Conservation (phyloP, 2,888 invertebrate genomes). For the Protonemura montana region DNA sequence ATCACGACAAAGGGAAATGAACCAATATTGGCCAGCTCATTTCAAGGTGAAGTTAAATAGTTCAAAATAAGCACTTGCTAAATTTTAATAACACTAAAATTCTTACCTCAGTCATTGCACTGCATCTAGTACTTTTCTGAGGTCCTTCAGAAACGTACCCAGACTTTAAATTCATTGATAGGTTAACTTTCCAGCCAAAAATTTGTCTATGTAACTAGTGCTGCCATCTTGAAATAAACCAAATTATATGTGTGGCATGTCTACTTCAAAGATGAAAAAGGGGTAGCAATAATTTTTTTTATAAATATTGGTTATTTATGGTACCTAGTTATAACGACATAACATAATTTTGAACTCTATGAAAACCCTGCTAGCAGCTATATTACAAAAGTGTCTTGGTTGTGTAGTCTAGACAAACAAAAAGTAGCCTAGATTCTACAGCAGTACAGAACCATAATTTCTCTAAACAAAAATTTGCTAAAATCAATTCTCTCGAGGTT, state of each 20-base stretch:
- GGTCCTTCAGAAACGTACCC: no score
- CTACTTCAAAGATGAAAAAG: no score
- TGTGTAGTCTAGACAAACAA: neutral
- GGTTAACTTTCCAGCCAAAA: no score
- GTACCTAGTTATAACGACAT: slow-evolving; percentile 32
- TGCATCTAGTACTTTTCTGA: no score
- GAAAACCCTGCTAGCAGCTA: slow-evolving; percentile 13
- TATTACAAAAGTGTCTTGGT: neutral
- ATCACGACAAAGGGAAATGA: neutral
- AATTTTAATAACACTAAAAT: no score
- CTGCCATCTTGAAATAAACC: no score
- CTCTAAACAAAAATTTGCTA: neutral
- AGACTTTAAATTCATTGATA: no score
- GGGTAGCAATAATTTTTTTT: neutral
- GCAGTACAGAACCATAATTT: neutral
- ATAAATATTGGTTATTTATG: slow-evolving; percentile 35
- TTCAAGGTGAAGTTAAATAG: neutral
- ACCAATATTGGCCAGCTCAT: neutral
- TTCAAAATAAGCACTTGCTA: no score
- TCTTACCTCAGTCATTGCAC: no score
- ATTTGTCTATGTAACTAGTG: no score
- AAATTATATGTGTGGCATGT: no score
- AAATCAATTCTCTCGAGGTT: neutral
- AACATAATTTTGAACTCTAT: slow-evolving; percentile 33
- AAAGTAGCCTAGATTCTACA: neutral